phyloP scores from a whole-genome alignment of 92 coral and sea anemone species.

The Zoanthus sociatus region DNA sequence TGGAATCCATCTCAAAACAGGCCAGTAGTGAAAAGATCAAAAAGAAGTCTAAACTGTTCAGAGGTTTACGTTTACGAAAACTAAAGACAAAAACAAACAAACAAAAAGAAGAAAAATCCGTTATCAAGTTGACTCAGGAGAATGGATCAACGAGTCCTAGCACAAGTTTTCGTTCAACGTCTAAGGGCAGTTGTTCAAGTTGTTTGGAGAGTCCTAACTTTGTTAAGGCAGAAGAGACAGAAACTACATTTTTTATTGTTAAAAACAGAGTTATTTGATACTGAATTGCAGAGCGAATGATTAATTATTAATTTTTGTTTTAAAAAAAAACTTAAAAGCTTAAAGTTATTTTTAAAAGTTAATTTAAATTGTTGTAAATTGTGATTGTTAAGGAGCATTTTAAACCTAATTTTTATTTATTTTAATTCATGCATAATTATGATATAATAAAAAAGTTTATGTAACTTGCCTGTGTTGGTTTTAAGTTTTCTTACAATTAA shows the following conservation, averaged over 20 bases:
- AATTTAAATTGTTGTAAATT: too few relatives aligned
- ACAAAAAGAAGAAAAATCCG: not conserved
- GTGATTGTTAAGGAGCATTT: too few relatives aligned
- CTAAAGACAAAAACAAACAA: not conserved
- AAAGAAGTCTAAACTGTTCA: not conserved
- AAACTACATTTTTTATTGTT: not conserved
- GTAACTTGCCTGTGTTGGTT: not conserved
- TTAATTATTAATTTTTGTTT: too few relatives aligned
- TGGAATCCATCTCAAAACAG: not conserved
- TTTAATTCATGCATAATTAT: too few relatives aligned
- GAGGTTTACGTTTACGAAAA: not conserved
- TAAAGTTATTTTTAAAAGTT: too few relatives aligned
- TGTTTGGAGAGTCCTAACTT: not conserved
- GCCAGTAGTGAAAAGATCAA: not conserved
- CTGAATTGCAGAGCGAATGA: too few relatives aligned
- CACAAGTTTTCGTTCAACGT: not conserved
- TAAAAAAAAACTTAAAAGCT: too few relatives aligned
- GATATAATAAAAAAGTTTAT: too few relatives aligned
- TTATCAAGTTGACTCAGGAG: not conserved
- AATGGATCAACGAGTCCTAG: not conserved
- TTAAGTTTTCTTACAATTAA: not conserved
- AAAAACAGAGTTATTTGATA: too few relatives aligned
- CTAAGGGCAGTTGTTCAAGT: not conserved
- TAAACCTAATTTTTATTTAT: too few relatives aligned
- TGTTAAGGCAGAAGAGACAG: conserved; percentile 7